Percentiles rank a stretch among this genome's conserved stretches.
These are phyloP conservation scores for Centruroides sculpturatus DNA, from an alignment of 1,140 invertebrate species.

Conservation along the genomic window DNA sequence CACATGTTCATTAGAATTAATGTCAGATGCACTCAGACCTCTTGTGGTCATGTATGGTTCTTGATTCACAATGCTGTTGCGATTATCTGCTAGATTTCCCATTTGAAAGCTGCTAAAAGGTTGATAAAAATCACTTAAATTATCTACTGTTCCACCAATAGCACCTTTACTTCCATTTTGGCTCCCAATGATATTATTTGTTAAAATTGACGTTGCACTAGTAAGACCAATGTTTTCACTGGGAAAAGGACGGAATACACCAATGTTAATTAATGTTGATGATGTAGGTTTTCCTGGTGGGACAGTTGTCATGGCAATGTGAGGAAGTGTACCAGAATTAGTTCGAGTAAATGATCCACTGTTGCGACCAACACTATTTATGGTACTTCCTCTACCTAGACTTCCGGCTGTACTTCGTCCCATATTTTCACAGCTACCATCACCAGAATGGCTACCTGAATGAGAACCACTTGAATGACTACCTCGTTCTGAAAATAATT, in stretches of 20 bases:
- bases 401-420: conserved; percentile 13
- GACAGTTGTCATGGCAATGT: background rate
- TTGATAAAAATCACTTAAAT: no score
- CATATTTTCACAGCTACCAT: conserved; percentile 3
- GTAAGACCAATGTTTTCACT: conserved; percentile 2
- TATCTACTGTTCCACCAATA: background rate
- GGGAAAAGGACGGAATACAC: conserved; percentile 9
- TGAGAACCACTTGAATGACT: conserved; percentile 15
- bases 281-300: conserved; percentile 7
- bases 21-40: no score
- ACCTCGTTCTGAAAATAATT: conserved; percentile 1
- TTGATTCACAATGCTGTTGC: no score
- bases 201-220: background rate
- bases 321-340: conserved; percentile 12
- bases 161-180: conserved; percentile 2
- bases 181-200: no score
- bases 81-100: no score
- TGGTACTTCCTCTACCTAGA: conserved; percentile 13
- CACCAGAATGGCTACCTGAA: conserved; percentile 12
- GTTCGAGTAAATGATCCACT: conserved; percentile 15
- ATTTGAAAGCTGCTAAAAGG: no score
- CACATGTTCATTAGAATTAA: no score
- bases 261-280: conserved; percentile 10
- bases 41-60: no score
- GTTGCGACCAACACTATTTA: conserved; percentile 14